A percentile compares a stretch with the other conserved stretches of the same genome.
Conservation (phyloP, 2,113 vertebrate species). For the Alaudala cheleensis region DNA sequence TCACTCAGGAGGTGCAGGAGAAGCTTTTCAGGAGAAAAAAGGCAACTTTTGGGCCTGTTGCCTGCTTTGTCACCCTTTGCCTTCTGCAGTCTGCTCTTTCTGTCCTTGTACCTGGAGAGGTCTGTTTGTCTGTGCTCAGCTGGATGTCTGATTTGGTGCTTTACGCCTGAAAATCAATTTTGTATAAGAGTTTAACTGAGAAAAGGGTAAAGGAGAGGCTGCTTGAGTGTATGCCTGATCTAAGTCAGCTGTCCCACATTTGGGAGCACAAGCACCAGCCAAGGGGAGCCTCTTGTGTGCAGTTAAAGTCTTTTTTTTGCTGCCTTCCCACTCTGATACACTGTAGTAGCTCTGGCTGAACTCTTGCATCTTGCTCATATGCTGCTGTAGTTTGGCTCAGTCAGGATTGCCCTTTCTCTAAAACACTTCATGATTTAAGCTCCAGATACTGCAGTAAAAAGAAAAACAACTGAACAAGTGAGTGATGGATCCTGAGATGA, state of each 20-base stretch:
- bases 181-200: background rate
- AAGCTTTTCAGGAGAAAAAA: background rate
- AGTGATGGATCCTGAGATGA: slow-evolving; percentile 35
- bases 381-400: background rate
- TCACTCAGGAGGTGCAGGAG: background rate
- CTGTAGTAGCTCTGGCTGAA: background rate
- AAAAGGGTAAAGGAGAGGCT: background rate
- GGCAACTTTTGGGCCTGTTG: background rate
- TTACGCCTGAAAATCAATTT: background rate
- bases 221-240: background rate
- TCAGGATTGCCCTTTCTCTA: background rate
- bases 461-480: background rate
- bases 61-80: background rate
- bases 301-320: background rate
- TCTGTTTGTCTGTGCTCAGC: background rate
- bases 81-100: background rate
- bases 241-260: background rate
- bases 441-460: background rate
- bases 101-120: background rate
- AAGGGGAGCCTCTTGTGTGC: background rate
- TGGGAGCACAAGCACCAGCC: background rate
- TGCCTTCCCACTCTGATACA: background rate
- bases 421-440: background rate
- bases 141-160: background rate
- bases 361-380: background rate